Evolutionary conservation across 2,113 vertebrate species (phyloP), one percentile per base, ranked within the genome.

Genomic region (Trinectes maculatus): DNA sequence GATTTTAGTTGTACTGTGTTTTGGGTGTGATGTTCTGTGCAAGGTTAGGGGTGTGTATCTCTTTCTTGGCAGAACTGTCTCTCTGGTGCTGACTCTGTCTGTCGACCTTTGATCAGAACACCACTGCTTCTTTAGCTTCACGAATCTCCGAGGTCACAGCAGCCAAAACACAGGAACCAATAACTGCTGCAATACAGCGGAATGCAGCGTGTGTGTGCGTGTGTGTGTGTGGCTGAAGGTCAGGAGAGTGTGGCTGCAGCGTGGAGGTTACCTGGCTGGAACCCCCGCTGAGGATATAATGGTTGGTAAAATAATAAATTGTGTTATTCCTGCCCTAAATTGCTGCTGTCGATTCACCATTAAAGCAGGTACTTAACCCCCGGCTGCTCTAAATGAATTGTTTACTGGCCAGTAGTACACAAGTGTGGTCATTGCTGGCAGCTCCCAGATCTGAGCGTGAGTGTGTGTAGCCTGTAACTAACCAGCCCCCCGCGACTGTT

Each of bases 121-220:
- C 62, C 82, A 81, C 71, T 58, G 72, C 37, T 82, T 81, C 69
- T 87, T 83, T 76, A 66, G 75, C 80, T 86, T 75, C 80, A n/a
- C 67, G 78, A 82, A 74, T 79, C 83, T 88, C 88, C 53, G 65
- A 57, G 88, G 86, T 76, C 71, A 58, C 54, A 42, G 61, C 71
- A 79, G 68, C 77, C 72, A 36, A 85, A 85, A 84, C 77, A 85
- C 79, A 87, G 83, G 79, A 87, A 84, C 74, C 81, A 75, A 83
- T 82, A 82, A 84, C 67, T 72, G 56, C 72, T 1, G 66, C 68
- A 68, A 29, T 55, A 61, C 67, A 60, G 73, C 73, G 33, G 51
- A 33, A 73, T 67, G 60, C 46, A 5, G 47, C 18, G 26, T 8
- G 13, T 43, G 5, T 37, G 47, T 8, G 18, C 51, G 55, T 55